These are phyloP conservation scores for Drosophila baimaii DNA, from an alignment of 1,140 invertebrate genomes.

Conservation along the genomic window DNA sequence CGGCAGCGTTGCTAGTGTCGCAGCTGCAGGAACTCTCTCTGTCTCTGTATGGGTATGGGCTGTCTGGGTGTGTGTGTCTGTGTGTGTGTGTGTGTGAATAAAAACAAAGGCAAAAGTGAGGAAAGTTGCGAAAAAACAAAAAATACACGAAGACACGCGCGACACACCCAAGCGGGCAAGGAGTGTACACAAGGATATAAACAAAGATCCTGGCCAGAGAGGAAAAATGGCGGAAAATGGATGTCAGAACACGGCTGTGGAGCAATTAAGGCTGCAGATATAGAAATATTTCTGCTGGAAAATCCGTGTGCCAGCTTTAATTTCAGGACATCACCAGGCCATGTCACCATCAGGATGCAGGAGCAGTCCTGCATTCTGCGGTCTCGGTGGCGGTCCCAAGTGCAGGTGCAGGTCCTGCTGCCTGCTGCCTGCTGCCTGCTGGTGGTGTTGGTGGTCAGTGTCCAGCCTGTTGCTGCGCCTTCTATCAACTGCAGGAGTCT, in stretches of 20 bases:
- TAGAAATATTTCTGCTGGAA: neutral
- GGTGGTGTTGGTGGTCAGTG: conserved; percentile 37
- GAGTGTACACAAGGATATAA: conserved; percentile 3
- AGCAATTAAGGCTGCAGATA: conserved; percentile 34
- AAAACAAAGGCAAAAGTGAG: conserved; percentile 54
- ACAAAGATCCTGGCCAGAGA: conserved; percentile 1
- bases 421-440: neutral
- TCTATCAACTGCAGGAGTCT: conserved; percentile 39
- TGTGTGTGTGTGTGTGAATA: conserved; percentile 22
- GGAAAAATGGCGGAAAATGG: conserved; percentile 19
- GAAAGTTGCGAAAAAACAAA: conserved; percentile 46
- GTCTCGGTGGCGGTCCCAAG: conserved; percentile 6
- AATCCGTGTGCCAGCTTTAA: neutral
- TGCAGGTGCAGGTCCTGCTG: conserved; percentile 9
- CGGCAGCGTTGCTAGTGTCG: conserved; percentile 27
- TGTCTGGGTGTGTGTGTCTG: neutral
- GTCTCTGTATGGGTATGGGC: neutral
- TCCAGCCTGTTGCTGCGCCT: conserved; percentile 68
- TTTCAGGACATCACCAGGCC: neutral
- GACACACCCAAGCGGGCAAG: conserved; percentile 54
- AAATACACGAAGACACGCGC: conserved; percentile 55
- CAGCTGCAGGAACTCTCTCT: conserved; percentile 21
- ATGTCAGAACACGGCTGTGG: conserved; percentile 4
- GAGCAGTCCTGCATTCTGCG: conserved; percentile 23
- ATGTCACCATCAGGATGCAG: conserved; percentile 5